Base-by-base conservation (phyloP, 2,113 vertebrate species). In the Sciurus niger region DNA sequence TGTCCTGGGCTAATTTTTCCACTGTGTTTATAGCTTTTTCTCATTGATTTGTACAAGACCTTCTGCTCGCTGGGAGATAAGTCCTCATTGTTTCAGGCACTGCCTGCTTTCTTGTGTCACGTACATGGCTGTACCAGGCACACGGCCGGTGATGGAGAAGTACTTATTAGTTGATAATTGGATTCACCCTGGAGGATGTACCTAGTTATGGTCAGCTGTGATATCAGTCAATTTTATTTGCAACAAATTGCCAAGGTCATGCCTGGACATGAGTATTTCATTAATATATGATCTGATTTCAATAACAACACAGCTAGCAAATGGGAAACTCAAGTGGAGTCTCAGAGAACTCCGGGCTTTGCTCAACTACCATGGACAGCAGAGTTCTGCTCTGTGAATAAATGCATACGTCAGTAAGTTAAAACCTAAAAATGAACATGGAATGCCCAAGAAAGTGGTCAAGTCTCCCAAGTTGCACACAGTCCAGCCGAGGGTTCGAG, bases 181-280 rank as follows among this genome's bases (percentile, higher is more conserved):
- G 72, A 68, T 78, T 91, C 40, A 53, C n/a, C 76, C 76, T 65
- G 6, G 37, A 48, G 32, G 60, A 53, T 12, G 13, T n/a, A 30
- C 32, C 87, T 86, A 76, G 55, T 87, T 90, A 37, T 53, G 43
- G 17, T 78, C 37, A 9, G 43, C 17, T 46, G 25, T 34, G 34
- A 78, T 34, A 65, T 22, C 58, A 68, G 53, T 84, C 72, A 28
- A 65, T 94, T 84, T 88, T 51, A 92, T 70, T n/a, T 84, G 84
- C 93, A 84, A 40, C 89, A 84, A 60, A 85, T 46, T 37, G 53
- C 22, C 43, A 34, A 30, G 7, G 73, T 30, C 25, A n/a, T 67
- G 32, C 58, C 79, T 58, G 63, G 84, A 60, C 20, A 20, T 67
- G n/a, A 34, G n/a, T 51, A n/a, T 53, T 65, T 87, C 55, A 60